A percentile compares a stretch with the other conserved stretches of the same genome.
Evolutionary conservation across 2,888 invertebrate species (phyloP).

Genomic region (Agrochola litura): DNA sequence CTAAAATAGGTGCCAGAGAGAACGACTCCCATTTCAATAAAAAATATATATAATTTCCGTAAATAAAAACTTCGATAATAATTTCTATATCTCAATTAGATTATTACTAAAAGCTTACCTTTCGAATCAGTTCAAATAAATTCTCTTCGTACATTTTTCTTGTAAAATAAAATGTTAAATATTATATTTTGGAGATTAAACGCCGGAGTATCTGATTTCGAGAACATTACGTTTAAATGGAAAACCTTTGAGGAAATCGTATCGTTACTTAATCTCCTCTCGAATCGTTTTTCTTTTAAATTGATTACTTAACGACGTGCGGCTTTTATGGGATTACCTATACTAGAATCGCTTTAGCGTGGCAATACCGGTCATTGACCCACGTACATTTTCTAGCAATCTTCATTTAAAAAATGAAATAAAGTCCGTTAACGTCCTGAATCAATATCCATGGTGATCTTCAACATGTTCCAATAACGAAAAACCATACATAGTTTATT

Average conservation of each 20-base stretch:
- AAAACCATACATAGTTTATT: no score
- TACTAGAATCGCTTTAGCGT: no score
- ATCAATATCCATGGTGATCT: no score
- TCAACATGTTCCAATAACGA: no score
- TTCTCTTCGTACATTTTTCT: conserved; percentile 12
- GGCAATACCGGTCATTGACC: no score
- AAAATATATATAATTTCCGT: neutral
- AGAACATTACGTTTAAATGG: conserved; percentile 51
- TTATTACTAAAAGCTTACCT: conserved; percentile 26
- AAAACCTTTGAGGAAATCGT: conserved; percentile 59
- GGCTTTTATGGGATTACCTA: conserved; percentile 4
- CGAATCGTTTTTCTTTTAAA: conserved; percentile 43
- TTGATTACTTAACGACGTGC: conserved; percentile 36
- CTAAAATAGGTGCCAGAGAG: neutral
- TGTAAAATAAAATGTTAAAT: conserved; percentile 18
- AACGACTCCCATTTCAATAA: neutral
- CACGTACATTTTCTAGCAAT: no score
- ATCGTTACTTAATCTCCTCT: conserved; percentile 55
- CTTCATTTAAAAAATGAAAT: no score
- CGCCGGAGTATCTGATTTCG: conserved; percentile 25
- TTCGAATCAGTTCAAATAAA: conserved; percentile 7
- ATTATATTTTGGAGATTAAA: conserved; percentile 42
- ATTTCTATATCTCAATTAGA: conserved; percentile 20
- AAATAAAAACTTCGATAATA: neutral
- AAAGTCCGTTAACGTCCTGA: no score